phyloP scores from a whole-genome alignment of 2,888 invertebrate genomes.

The Actias luna region DNA sequence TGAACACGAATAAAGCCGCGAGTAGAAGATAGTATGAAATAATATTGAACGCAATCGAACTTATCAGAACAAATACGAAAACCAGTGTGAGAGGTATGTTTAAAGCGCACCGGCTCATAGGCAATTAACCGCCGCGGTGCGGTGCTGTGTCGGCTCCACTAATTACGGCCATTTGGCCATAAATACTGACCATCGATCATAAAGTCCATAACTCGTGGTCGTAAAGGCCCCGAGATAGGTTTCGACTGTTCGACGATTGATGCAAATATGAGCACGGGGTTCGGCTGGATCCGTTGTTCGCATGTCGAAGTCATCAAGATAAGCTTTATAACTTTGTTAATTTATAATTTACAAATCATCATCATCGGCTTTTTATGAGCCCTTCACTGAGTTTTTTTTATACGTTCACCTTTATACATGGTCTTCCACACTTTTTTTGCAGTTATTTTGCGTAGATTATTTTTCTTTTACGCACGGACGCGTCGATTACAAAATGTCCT shows the following conservation, averaged over 20 bases:
- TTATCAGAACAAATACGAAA: constrained; percentile 19
- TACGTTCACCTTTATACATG: background rate
- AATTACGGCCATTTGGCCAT: constrained; percentile 70
- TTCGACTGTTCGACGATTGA: constrained; percentile 23
- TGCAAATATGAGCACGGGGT: constrained; percentile 44
- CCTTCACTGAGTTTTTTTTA: background rate
- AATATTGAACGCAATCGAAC: background rate
- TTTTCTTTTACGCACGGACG: no score
- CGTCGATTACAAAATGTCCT: no score
- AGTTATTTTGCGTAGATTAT: no score
- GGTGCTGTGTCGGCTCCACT: constrained; percentile 50
- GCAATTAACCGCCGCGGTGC: constrained; percentile 36
- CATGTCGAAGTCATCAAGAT: background rate
- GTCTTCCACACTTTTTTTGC: constrained; percentile 15
- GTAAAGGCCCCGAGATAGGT: constrained; percentile 41
- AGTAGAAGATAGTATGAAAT: background rate
- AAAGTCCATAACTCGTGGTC: constrained; percentile 66
- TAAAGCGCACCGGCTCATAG: constrained; percentile 44
- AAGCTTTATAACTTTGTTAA: background rate
- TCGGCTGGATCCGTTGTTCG: background rate
- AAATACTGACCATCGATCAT: constrained; percentile 73
- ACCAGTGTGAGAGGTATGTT: constrained; percentile 44
- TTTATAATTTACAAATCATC: background rate
- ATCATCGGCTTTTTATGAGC: background rate
- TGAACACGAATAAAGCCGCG: background rate